Evolutionary conservation across 2,888 invertebrate genomes (phyloP), one percentile per base, ranked within the genome.

Genomic region (Nymphalis polychloros): DNA sequence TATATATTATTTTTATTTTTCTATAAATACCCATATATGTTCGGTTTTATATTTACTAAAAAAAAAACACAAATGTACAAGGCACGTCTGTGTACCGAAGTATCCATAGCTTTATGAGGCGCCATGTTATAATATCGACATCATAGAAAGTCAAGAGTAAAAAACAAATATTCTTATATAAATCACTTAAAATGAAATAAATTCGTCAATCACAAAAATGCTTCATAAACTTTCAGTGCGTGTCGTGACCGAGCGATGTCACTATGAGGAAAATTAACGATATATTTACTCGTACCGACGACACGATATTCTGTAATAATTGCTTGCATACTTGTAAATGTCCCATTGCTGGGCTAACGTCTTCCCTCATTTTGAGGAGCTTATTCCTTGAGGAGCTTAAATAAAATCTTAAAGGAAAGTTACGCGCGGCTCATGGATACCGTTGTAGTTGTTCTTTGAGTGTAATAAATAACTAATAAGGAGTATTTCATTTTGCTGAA

Each of bases 201-300:
- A 68, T 64, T 53, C 50, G 52, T 69, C 53, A 62, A 8, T 31
- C 10, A 31, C 23, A 41, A 64, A 67, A 62, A 62, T 13, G 47
- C 52, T 48, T 61, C 52, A 61, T 57, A 20, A 64, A 53, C 63
- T 63, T 63, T 20, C 49, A 59, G 69, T 64, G 88, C 89, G 86
- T 87, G 89, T 76, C 75, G 68, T 67, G 68, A 73, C n/a, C n/a
- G n/a, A 75, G 77, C 83, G 76, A 87, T 80, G 84, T 85, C 85
- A 84, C 81, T 80, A 78, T 81, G 83, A 83, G 81, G 81, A 82
- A 85, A 89, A 89, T 89, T 88, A 88, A 81, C 46, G 59, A 53
- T 27, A 53, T 27, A 4, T 16, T 27, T 7, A 4, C 23, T 52
- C 41, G 13, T 41, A 41, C 1, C 27, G 3, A 27, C 53, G 27